Percentiles rank a stretch among this genome's conserved stretches.
Conservation (phyloP, 2,888 invertebrate species). For the Clunio marinus region DNA sequence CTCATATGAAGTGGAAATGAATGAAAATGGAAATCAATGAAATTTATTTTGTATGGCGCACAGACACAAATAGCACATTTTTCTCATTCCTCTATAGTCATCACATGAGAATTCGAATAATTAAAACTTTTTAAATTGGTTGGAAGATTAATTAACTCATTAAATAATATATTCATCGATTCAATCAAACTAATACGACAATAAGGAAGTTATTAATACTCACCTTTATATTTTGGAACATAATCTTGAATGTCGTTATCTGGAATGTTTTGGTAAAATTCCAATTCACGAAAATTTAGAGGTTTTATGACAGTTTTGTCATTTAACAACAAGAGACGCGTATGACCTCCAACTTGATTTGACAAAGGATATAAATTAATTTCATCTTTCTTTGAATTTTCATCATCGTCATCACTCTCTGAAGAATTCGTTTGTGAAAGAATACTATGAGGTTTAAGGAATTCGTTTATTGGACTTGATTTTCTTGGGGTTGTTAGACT, state of each 20-base stretch:
- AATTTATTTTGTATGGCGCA: not conserved
- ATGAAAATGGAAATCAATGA: constrained; percentile 29
- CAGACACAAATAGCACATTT: not conserved
- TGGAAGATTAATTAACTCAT: no score
- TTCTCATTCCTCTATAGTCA: constrained; percentile 22
- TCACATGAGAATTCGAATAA: constrained; percentile 39
- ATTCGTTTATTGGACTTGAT: constrained; percentile 18
- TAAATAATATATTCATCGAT: constrained; percentile 41
- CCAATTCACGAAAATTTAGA: constrained; percentile 83
- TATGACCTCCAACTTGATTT: constrained; percentile 93
- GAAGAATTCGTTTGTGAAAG: constrained; percentile 20
- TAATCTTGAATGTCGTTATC: constrained; percentile 78
- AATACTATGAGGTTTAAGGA: constrained; percentile 23
- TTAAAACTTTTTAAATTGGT: constrained; percentile 41
- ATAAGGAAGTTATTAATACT: no score
- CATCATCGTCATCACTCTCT: constrained; percentile 14
- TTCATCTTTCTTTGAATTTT: constrained; percentile 55
- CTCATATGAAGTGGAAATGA: constrained; percentile 29
- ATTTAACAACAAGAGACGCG: constrained; percentile 81
- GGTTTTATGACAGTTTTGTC: constrained; percentile 92
- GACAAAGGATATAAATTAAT: constrained; percentile 76
- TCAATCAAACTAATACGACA: constrained; percentile 41
- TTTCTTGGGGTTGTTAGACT: not conserved
- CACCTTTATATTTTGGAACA: constrained; percentile 95
- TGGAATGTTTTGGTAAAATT: constrained; percentile 95